Evolutionary conservation across 2,888 invertebrate species (phyloP).

Genomic region (Coelopa pilipes): DNA sequence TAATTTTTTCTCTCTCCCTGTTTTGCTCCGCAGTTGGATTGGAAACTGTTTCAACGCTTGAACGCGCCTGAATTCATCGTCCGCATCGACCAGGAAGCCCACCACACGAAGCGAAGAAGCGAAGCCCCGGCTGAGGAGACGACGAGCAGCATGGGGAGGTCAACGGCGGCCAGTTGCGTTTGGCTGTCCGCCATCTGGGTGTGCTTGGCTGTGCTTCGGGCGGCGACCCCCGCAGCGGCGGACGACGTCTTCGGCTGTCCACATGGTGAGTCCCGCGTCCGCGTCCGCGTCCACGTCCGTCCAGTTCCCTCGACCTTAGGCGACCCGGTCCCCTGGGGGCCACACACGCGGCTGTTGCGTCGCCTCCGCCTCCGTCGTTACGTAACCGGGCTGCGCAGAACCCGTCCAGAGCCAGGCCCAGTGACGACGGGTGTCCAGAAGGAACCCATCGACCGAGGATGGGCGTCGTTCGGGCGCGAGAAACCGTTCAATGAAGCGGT

Average conservation of each 20-base stretch:
- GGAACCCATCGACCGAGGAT: no score
- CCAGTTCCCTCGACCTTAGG: no score
- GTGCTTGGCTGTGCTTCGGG: slow-evolving; percentile 42
- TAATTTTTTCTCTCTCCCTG: slow-evolving; percentile 18
- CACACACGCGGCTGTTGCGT: no score
- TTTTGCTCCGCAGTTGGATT: slow-evolving; percentile 19
- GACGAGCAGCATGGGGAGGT: slow-evolving; percentile 58
- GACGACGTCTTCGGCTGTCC: slow-evolving; percentile 67
- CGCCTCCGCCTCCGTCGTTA: no score
- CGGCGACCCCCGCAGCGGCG: slow-evolving; percentile 45
- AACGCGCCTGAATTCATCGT: no score
- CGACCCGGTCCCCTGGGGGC: no score
- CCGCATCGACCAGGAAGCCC: not conserved
- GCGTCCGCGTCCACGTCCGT: no score
- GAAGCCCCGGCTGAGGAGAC: not conserved
- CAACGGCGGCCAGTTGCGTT: slow-evolving; percentile 66
- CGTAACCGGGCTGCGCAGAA: no score
- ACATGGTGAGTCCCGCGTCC: slow-evolving; percentile 65
- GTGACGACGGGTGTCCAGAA: no score
- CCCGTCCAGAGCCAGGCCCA: no score
- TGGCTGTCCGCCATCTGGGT: slow-evolving; percentile 67
- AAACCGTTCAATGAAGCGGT: slow-evolving; percentile 14
- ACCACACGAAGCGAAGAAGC: not conserved
- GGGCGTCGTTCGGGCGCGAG: not conserved
- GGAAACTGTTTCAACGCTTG: slow-evolving; percentile 31